Evolutionary conservation across 2,797 vertebrate genomes (phyloP).

Genomic region (Falco peregrinus): DNA sequence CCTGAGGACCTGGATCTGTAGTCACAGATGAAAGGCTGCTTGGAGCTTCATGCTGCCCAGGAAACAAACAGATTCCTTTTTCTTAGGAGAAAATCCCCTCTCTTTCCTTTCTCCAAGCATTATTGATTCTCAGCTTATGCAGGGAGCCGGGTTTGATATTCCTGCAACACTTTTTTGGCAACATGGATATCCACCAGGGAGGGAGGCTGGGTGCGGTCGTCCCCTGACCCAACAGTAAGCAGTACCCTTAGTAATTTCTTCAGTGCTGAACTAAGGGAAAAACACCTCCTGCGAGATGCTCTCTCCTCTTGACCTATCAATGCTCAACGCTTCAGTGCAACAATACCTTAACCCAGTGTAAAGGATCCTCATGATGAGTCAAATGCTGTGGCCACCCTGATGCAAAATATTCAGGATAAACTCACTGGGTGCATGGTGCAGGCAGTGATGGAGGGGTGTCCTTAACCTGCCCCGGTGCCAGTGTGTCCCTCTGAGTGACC

Average conservation of each 20-base stretch:
- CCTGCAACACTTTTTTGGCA: not conserved
- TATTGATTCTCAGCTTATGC: not conserved
- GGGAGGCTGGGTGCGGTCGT: not conserved
- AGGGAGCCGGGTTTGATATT: not conserved
- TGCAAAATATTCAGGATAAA: not conserved
- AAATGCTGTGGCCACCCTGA: not conserved
- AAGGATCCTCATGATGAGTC: not conserved
- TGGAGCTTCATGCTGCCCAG: not conserved
- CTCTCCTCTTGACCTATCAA: not conserved
- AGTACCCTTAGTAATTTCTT: not conserved
- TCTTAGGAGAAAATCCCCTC: not conserved
- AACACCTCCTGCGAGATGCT: not conserved
- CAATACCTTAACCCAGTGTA: not conserved
- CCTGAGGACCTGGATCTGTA: rapidly evolving
- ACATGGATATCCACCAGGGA: not conserved
- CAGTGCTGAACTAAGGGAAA: not conserved
- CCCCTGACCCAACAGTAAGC: not conserved
- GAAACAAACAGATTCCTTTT: not conserved
- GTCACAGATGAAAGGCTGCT: not conserved
- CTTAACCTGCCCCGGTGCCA: rapidly evolving
- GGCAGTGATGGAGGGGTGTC: rapidly evolving
- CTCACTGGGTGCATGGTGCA: not conserved
- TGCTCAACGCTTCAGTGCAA: not conserved
- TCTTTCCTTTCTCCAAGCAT: not conserved
- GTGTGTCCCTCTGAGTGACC: rapidly evolving